Evolutionary conservation across 2,888 invertebrate species (phyloP).

Genomic region (Drosophila cognata): DNA sequence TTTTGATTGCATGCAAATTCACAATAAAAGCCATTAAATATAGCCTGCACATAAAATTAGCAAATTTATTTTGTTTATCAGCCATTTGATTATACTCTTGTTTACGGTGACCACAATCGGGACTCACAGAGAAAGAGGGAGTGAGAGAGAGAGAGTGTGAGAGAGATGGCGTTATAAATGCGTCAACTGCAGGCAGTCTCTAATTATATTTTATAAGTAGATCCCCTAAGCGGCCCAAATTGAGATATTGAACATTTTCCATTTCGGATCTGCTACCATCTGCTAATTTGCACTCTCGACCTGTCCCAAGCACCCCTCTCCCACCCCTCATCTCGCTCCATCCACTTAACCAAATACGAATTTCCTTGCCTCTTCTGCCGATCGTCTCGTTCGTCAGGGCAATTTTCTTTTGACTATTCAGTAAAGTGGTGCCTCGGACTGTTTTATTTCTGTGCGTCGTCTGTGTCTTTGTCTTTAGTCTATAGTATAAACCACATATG

Average conservation of each 20-base stretch:
- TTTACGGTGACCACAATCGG: slow-evolving; percentile 39
- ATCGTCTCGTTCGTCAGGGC: slow-evolving; percentile 11
- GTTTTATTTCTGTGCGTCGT: slow-evolving; percentile 47
- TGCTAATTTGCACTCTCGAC: slow-evolving; percentile 72
- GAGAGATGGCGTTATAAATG: slow-evolving; percentile 12
- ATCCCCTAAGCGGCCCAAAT: slow-evolving; percentile 24
- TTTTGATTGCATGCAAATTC: slow-evolving; percentile 40
- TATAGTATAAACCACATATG: slow-evolving; percentile 36
- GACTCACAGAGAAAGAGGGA: not conserved
- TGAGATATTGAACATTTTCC: slow-evolving; percentile 50
- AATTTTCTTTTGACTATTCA: slow-evolving; percentile 49
- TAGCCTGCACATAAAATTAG: slow-evolving; percentile 57
- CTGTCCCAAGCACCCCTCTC: slow-evolving; percentile 41
- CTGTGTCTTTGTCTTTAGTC: slow-evolving; percentile 44
- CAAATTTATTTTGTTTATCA: slow-evolving; percentile 73
- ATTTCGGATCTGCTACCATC: slow-evolving; percentile 49
- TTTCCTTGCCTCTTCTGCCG: slow-evolving; percentile 2
- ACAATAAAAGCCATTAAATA: slow-evolving; percentile 54
- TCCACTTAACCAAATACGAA: slow-evolving; percentile 43
- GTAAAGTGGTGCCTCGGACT: slow-evolving; percentile 38
- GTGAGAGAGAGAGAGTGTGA: not conserved
- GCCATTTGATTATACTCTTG: slow-evolving; percentile 60
- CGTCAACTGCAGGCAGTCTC: slow-evolving; percentile 46
- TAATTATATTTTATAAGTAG: slow-evolving; percentile 23
- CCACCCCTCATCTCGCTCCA: not conserved